Evolutionary conservation across 2,888 invertebrate species (phyloP), one percentile per base, ranked within the genome.

Genomic region (Aporophyla nigra): DNA sequence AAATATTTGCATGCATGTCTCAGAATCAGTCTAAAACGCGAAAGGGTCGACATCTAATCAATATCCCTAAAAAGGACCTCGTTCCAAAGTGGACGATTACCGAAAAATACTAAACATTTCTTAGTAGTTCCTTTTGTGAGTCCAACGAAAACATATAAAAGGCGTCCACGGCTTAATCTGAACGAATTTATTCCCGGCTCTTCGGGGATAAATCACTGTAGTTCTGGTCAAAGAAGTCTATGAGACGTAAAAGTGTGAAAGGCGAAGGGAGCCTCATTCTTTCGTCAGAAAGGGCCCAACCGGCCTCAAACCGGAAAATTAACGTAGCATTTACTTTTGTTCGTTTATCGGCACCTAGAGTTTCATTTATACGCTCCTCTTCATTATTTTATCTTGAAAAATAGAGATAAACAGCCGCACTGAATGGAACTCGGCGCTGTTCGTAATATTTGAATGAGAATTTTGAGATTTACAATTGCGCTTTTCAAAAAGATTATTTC

Each of bases 301-400:
- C 84, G 82, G 74, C 84, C 86, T 82, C 91, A 92, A 92, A 93
- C 95, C 95, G 95, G 95, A 95, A 95, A 95, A 95, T 95, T 95
- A 95, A 94, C 93, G 90, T 89, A 88, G 88, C 91, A 90, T 91
- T 91, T 86, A 93, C 92, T 92, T 94, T 93, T 92, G 92, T 93
- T 90, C 93, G 89, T 91, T 92, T 90, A 91, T 90, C 89, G 89
- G 86, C 85, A 88, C 87, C 85, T 85, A 88, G 86, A 88, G 78
- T 82, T 86, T 85, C 86, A 91, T 91, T 90, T 91, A 86, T 87
- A 87, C 85, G 79, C 74, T 86, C 79, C 80, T 84, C 84, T 86
- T 88, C 89, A 89, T 89, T 87, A 88, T 89, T 91, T 88, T 89
- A 87, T 88, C 86, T 85, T 83, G 78, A 85, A 87, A 86, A 87